These are phyloP conservation scores for Hermetia illucens DNA, from an alignment of 1,140 invertebrate species.

Conservation along the genomic window DNA sequence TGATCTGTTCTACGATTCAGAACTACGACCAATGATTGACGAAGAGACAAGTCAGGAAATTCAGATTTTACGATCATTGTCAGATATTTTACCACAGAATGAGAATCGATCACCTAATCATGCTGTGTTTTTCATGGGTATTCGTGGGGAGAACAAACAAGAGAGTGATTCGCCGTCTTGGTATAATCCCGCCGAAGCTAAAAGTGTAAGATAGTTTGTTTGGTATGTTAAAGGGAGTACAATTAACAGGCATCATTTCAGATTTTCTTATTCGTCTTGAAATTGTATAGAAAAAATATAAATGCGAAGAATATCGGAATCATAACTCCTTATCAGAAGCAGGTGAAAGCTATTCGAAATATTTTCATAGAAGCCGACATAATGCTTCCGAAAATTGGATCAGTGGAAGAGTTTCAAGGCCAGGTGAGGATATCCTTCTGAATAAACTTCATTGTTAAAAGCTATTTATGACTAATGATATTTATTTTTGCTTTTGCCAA, in stretches of 20 bases:
- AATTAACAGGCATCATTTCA: conserved; percentile 15
- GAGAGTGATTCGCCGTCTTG: conserved; percentile 69
- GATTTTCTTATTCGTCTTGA: conserved; percentile 36
- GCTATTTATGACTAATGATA: too few relatives aligned
- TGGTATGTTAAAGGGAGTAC: conserved; percentile 11
- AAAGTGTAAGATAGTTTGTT: conserved; percentile 46
- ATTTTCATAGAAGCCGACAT: conserved; percentile 38
- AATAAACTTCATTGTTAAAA: too few relatives aligned
- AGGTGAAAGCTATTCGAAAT: conserved; percentile 42
- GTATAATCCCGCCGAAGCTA: conserved; percentile 78
- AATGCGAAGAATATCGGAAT: conserved; percentile 65
- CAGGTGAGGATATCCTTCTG: conserved; percentile 18
- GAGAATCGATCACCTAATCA: conserved; percentile 31
- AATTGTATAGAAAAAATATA: conserved; percentile 49
- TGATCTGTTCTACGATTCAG: conserved; percentile 59
- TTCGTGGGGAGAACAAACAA: conserved; percentile 59
- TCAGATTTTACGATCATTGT: conserved; percentile 9
- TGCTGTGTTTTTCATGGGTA: conserved; percentile 71
- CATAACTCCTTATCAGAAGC: conserved; percentile 85
- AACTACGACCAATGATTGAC: conserved; percentile 22
- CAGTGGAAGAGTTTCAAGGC: conserved; percentile 94
- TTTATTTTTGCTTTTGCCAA: too few relatives aligned
- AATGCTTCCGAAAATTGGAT: conserved; percentile 70
- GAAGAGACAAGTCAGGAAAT: conserved; percentile 16
- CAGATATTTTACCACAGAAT: conserved; percentile 8